phyloP scores from a whole-genome alignment of 2,888 invertebrate genomes.

The Plemyria rubiginata region DNA sequence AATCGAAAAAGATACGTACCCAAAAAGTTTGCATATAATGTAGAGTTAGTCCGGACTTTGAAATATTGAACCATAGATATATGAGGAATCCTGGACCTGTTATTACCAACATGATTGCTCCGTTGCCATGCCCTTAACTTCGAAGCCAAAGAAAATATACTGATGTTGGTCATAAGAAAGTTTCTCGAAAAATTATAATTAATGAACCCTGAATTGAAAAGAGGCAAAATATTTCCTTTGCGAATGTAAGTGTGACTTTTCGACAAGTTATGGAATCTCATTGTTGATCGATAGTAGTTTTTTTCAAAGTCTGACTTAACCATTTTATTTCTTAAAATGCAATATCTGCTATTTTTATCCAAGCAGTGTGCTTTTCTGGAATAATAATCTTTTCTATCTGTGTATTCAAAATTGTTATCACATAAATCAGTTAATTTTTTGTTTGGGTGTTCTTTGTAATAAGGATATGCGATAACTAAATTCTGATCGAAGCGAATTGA shows the following conservation, averaged over 20 bases:
- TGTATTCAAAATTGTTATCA: conserved; percentile 62
- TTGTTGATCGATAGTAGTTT: conserved; percentile 63
- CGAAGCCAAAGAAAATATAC: conserved; percentile 52
- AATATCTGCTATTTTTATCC: conserved; percentile 8
- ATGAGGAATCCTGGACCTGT: conserved; percentile 17
- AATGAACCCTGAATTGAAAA: conserved; percentile 60
- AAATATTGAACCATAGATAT: conserved; percentile 72
- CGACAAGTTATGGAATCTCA: conserved; percentile 62
- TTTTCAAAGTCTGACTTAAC: conserved; percentile 55
- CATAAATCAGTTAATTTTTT: conserved; percentile 51
- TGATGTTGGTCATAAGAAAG: conserved; percentile 66
- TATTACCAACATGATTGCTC: not conserved
- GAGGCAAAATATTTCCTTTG: conserved; percentile 49
- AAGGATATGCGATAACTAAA: conserved; percentile 61
- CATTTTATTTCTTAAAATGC: conserved; percentile 8
- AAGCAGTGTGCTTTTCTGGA: conserved; percentile 20
- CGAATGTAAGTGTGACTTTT: conserved; percentile 56
- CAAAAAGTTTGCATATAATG: conserved; percentile 66
- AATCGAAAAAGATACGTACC: conserved; percentile 52
- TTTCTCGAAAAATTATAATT: conserved; percentile 61
- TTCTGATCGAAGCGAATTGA: conserved; percentile 73
- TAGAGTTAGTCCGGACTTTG: conserved; percentile 73
- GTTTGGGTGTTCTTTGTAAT: conserved; percentile 26
- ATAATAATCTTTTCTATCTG: conserved; percentile 30
- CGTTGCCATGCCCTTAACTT: conserved; percentile 46